Base-by-base conservation (phyloP, 2,797 vertebrate species). In the Lithobates sylvaticus region DNA sequence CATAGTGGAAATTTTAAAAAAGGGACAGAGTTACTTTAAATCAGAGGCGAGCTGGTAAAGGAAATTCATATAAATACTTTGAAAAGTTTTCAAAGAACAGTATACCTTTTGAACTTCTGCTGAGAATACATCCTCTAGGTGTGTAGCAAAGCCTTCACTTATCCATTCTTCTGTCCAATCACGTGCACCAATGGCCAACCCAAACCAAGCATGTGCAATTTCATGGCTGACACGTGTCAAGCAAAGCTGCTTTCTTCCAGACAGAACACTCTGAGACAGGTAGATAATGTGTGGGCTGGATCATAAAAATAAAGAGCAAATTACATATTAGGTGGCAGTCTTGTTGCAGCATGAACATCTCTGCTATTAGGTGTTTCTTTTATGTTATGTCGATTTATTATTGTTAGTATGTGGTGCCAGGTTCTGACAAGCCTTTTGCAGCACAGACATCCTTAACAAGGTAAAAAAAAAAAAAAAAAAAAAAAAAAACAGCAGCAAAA, bases 161-260 rank as follows among this genome's bases (percentile, higher is more conserved):
- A 99, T 94, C 98, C 98, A 99, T 89, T 99, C 98, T 90, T 99
- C 98, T 0, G 97, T 99, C 98, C 98, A 99, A 89, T 99, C 98
- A 44, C 91, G 94, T 88, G 98, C 97, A 80, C 98, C 98, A 1
- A 99, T 99, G 78, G 95, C 96, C 73, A 99, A 93, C 76, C 98
- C 98, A 83, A 99, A 99, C 98, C 98, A 99, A 88, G 98, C 93
- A 80, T 99, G 98, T 88, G 97, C 97, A 36, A 99, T 97, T 93
- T 99, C 98, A 18, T 99, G 98, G 92, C 97, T 99, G 23, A 99
- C 91, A 76, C 97, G 96, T 61, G 96, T 95, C 81, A 97, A 97
- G 84, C 97, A 97, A 83, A 98, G 95, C 80, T 95, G 94, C 80
- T 50, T 91, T 50, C 88, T 89, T 79, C 92, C 93, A 0, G 89